A percentile compares a stretch with the other conserved stretches of the same genome.
phyloP scores from a whole-genome alignment of 2,113 vertebrate genomes.

The Mastomys coucha region DNA sequence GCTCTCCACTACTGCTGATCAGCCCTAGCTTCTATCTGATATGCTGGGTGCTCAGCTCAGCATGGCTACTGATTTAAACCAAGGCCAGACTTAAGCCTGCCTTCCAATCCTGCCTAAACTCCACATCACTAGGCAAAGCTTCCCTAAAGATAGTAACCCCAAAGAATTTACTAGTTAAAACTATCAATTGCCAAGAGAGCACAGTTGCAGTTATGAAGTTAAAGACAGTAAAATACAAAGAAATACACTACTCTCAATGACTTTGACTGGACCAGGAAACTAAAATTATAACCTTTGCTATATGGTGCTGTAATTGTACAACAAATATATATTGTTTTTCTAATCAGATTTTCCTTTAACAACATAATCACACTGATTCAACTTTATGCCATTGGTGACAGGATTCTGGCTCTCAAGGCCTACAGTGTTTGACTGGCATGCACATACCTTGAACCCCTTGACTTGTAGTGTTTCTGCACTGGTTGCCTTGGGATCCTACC shows the following conservation, averaged over 20 bases:
- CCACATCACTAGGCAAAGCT: background rate
- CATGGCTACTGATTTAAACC: background rate
- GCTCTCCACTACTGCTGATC: background rate
- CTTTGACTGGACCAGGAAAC: background rate
- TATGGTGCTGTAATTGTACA: background rate
- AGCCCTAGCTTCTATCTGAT: background rate
- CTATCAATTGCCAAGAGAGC: background rate
- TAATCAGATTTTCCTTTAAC: background rate
- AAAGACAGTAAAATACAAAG: background rate
- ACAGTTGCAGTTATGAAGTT: background rate
- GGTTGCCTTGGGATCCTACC: background rate
- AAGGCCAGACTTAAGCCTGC: accelerated
- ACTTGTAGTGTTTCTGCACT: background rate
- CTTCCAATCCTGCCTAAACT: background rate
- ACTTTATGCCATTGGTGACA: background rate
- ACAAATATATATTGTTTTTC: background rate
- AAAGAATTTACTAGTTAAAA: background rate
- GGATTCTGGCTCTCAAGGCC: background rate
- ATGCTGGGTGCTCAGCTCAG: background rate
- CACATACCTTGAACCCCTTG: background rate
- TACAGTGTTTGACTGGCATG: accelerated
- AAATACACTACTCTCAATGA: background rate
- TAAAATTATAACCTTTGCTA: conserved; percentile 24
- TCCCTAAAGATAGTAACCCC: background rate
- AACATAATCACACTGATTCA: background rate